Evolutionary conservation across 1,140 invertebrate genomes (phyloP).

Genomic region (Melitaea cinxia): DNA sequence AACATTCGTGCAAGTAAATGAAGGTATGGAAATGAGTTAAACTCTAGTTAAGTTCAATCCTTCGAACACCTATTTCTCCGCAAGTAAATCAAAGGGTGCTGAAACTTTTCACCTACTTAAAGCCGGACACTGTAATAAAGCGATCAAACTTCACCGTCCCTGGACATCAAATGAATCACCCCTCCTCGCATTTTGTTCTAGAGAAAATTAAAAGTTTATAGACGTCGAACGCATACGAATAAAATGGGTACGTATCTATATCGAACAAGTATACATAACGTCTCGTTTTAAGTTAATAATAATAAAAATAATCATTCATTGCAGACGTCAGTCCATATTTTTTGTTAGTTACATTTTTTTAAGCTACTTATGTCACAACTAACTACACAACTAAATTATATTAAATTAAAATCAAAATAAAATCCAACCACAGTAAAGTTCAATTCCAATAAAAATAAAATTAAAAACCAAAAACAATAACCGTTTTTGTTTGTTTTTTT

Average conservation of each 20-base stretch:
- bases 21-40: background rate
- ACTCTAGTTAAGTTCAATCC: slow-evolving; percentile 47
- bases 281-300: no score
- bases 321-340: no score
- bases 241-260: background rate
- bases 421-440: no score
- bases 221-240: slow-evolving; percentile 39
- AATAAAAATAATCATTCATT: background rate
- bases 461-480: no score
- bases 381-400: no score
- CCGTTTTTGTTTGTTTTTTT: no score
- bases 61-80: slow-evolving; percentile 63
- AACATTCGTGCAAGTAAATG: background rate
- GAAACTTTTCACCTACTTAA: slow-evolving; percentile 82
- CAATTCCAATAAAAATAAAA: no score
- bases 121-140: slow-evolving; percentile 81
- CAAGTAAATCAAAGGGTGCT: slow-evolving; percentile 81
- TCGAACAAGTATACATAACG: no score
- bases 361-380: no score
- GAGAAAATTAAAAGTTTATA: slow-evolving; percentile 75
- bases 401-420: no score
- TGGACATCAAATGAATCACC: slow-evolving; percentile 77
- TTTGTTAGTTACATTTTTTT: no score
- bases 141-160: slow-evolving; percentile 76
- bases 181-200: slow-evolving; percentile 71